A percentile compares a stretch with the other conserved stretches of the same genome.
Evolutionary conservation across 2,888 invertebrate genomes (phyloP).

Genomic region (Brachynemurus nebulosus): DNA sequence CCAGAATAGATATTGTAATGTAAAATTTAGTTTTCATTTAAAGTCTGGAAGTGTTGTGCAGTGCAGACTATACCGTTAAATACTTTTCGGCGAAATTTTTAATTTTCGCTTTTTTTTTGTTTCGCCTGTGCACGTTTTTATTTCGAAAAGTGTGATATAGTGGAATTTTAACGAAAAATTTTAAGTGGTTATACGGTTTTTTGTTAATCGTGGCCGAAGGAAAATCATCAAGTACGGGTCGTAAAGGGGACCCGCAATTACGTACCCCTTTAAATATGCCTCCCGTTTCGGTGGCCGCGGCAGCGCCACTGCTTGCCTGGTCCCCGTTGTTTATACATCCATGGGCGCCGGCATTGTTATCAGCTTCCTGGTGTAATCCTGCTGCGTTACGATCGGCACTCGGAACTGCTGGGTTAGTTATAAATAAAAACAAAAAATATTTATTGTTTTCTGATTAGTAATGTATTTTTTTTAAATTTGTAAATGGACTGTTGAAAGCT

Average conservation of each 20-base stretch:
- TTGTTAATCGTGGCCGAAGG: conserved; percentile 10
- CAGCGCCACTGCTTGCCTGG: conserved; percentile 56
- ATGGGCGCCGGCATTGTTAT: conserved; percentile 58
- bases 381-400: conserved; percentile 56
- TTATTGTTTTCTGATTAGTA: no score
- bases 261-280: conserved; percentile 15
- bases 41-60: no score
- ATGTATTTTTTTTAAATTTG: no score
- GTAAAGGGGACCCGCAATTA: conserved; percentile 9
- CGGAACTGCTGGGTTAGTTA: conserved; percentile 1
- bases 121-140: not conserved
- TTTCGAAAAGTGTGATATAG: not conserved
- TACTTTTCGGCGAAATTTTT: no score
- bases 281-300: conserved; percentile 22
- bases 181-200: not conserved
- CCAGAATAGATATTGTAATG: no score
- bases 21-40: no score
- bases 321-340: conserved; percentile 60
- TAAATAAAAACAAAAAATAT: no score
- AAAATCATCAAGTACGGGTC: conserved; percentile 19
- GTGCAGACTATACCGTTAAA: no score
- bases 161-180: not conserved
- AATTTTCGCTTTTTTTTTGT: not conserved
- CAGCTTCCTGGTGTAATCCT: conserved; percentile 47
- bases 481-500: no score